A percentile compares a stretch with the other conserved stretches of the same genome.
These are phyloP conservation scores for Haliaeetus leucogaster DNA, from an alignment of 2,113 vertebrate genomes.

Conservation along the genomic window DNA sequence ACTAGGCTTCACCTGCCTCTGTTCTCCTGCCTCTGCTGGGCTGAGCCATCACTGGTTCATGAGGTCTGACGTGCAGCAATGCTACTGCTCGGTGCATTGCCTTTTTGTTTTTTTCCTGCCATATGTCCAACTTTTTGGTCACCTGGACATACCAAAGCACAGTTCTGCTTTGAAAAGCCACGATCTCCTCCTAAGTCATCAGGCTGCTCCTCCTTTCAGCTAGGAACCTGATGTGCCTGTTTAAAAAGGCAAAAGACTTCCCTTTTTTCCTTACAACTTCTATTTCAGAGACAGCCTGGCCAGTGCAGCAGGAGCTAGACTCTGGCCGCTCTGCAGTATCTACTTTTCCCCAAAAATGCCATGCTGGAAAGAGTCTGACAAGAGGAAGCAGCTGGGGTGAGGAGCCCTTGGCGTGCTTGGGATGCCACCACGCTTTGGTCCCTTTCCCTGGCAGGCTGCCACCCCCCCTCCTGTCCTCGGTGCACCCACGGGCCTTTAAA, in stretches of 20 bases:
- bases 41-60: neutral
- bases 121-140: neutral
- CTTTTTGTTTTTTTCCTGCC: neutral
- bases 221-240: neutral
- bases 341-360: neutral
- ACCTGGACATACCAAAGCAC: neutral
- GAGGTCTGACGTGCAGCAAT: neutral
- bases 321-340: neutral
- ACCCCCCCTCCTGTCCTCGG: neutral
- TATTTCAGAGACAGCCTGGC: neutral
- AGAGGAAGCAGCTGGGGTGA: neutral
- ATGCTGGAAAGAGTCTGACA: neutral
- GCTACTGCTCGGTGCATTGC: neutral
- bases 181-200: neutral
- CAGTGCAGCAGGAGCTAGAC: neutral
- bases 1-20: neutral
- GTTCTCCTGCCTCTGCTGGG: neutral
- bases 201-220: neutral
- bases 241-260: neutral
- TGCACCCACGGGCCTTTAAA: neutral
- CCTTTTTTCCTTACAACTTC: neutral
- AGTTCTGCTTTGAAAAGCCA: neutral
- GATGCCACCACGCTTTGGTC: neutral
- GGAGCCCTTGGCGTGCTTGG: accelerated
- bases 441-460: neutral